Conservation (phyloP, 2,797 vertebrate genomes). For the Microhierax caerulescens region DNA sequence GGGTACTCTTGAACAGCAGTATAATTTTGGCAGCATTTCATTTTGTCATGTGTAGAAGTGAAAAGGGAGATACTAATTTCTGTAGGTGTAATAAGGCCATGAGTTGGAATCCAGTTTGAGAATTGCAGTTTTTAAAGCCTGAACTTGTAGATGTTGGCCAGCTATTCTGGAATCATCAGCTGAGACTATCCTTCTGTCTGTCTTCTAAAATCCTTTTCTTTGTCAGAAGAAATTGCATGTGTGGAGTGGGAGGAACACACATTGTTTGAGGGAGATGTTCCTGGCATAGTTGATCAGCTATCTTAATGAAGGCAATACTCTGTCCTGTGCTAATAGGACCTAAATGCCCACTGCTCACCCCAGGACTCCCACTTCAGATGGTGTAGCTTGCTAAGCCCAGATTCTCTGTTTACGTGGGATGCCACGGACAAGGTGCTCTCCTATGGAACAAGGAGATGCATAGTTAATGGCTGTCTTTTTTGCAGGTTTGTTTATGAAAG, state of each 20-base stretch:
- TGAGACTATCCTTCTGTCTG: neutral
- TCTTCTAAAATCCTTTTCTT: neutral
- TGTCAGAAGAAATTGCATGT: neutral
- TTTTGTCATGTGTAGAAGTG: neutral
- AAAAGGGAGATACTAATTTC: neutral
- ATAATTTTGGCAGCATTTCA: neutral
- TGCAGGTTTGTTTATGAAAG: neutral
- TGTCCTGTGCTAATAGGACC: neutral
- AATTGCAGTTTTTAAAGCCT: neutral
- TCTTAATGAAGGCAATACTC: neutral
- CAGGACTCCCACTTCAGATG: neutral
- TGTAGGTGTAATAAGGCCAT: neutral
- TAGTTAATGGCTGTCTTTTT: neutral
- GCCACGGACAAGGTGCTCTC: neutral
- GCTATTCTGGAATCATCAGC: neutral
- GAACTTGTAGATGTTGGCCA: neutral
- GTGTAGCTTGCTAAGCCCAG: neutral
- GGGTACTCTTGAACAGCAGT: accelerated
- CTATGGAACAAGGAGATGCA: accelerated
- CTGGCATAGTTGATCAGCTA: accelerated
- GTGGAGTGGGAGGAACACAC: neutral
- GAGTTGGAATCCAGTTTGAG: neutral
- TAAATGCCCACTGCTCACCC: neutral
- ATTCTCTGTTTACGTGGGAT: neutral
- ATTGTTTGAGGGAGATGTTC: neutral